phyloP scores from a whole-genome alignment of 1,140 invertebrate genomes.

The Ylistrum balloti region DNA sequence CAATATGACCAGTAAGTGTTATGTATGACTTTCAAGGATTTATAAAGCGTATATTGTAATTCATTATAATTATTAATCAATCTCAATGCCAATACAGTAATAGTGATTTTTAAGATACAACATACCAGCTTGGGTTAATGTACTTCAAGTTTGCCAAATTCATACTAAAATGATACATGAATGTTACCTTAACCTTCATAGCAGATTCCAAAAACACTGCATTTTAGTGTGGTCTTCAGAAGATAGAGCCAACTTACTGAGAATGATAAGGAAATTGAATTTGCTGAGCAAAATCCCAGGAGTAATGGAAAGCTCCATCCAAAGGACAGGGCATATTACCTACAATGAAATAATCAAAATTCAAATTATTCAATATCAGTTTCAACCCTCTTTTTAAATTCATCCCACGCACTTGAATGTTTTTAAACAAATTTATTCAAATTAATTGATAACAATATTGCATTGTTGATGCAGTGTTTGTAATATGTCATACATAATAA shows the following conservation, averaged over 20 bases:
- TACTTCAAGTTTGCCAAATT: no score
- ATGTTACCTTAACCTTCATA: slow-evolving; percentile 56
- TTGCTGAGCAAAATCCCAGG: slow-evolving; percentile 70
- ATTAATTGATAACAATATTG: no score
- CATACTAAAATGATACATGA: neutral
- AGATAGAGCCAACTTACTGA: slow-evolving; percentile 69
- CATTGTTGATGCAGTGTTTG: no score
- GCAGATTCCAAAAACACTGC: slow-evolving; percentile 69
- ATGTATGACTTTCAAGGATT: slow-evolving; percentile 68
- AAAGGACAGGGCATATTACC: slow-evolving; percentile 24
- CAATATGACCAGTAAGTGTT: no score
- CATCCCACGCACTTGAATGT: no score
- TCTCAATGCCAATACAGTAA: no score
- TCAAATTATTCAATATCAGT: no score
- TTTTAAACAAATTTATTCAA: no score
- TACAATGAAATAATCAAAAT: neutral
- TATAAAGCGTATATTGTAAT: neutral
- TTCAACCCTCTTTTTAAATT: no score
- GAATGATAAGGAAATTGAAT: slow-evolving; percentile 66
- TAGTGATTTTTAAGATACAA: no score
- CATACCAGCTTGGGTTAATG: no score
- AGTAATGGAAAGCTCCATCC: slow-evolving; percentile 63
- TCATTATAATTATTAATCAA: neutral
- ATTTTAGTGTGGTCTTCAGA: slow-evolving; percentile 66
- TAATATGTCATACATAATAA: no score